phyloP scores from a whole-genome alignment of 1,140 invertebrate species.

The Drosophila leontia region DNA sequence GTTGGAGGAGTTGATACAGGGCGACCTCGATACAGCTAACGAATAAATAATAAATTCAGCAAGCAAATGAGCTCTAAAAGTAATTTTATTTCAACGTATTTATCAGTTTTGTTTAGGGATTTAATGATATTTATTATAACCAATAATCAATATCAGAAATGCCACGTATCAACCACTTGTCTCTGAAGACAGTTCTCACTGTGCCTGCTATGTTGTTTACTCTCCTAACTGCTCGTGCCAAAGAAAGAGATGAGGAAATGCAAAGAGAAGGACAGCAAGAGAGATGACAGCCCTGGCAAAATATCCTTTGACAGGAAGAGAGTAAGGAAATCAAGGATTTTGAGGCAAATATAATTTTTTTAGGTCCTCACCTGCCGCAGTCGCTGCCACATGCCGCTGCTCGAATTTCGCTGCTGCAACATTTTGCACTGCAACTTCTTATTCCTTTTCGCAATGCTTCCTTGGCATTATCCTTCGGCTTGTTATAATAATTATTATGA shows the following conservation, averaged over 20 bases:
- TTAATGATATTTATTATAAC: too few species aligned
- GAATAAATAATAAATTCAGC: background rate
- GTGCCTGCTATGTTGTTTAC: constrained; percentile 5
- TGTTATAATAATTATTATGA: constrained; percentile 72
- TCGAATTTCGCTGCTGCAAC: constrained; percentile 63
- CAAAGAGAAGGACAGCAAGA: background rate
- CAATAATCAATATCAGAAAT: too few species aligned
- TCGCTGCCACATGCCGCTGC: constrained; percentile 66
- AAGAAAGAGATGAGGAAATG: constrained; percentile 3
- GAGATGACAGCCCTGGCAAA: background rate
- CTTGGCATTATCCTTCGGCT: constrained; percentile 1
- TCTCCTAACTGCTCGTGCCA: constrained; percentile 51
- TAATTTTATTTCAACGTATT: too few species aligned
- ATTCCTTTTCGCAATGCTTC: constrained; percentile 22
- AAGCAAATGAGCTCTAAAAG: too few species aligned
- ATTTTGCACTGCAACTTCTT: constrained; percentile 8
- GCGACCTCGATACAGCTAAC: background rate
- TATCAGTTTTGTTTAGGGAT: too few species aligned
- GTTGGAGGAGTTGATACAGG: constrained; percentile 25
- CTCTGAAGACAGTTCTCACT: background rate
- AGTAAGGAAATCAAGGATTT: constrained; percentile 52
- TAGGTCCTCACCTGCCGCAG: constrained; percentile 43
- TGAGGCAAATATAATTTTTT: constrained; percentile 41
- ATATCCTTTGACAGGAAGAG: constrained; percentile 46
- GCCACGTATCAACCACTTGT: too few species aligned